Conservation (phyloP, 1,140 invertebrate species). For the Apis florea region DNA sequence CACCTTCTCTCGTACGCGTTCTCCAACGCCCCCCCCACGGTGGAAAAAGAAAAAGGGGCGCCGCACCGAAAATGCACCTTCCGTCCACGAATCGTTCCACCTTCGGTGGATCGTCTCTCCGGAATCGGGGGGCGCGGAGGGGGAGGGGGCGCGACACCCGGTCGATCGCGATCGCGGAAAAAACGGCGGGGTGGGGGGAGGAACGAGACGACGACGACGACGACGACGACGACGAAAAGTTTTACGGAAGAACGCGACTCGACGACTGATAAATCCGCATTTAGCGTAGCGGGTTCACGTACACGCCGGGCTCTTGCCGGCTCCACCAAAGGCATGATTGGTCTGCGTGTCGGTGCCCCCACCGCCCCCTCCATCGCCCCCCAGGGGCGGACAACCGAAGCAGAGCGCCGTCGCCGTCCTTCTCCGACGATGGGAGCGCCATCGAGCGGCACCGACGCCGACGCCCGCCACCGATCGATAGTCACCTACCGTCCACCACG, state of each 20-base stretch:
- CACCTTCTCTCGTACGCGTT: conserved; percentile 4
- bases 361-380: conserved; percentile 51
- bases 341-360: conserved; percentile 66
- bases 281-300: conserved; percentile 61
- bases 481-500: conserved; percentile 53
- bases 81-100: conserved; percentile 1
- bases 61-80: conserved; percentile 28
- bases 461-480: conserved; percentile 69
- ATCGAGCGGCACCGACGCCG: conserved; percentile 68
- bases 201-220: not conserved
- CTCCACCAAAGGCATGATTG: conserved; percentile 73
- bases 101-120: too few species aligned
- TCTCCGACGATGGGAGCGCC: conserved; percentile 66
- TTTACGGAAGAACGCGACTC: conserved; percentile 46
- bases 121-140: too few species aligned
- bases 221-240: conserved; percentile 42
- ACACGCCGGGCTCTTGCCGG: conserved; percentile 73
- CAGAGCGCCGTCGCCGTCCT: conserved; percentile 62
- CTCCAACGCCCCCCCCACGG: conserved; percentile 30
- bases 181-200: too few species aligned
- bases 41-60: conserved; percentile 11
- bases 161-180: not conserved
- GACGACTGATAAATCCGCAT: conserved; percentile 62
- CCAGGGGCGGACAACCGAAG: conserved; percentile 55
- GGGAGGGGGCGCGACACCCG: not conserved